Evolutionary conservation across 2,113 vertebrate species (phyloP), one percentile per base, ranked within the genome.

Genomic region (Mormyrus lacerda): DNA sequence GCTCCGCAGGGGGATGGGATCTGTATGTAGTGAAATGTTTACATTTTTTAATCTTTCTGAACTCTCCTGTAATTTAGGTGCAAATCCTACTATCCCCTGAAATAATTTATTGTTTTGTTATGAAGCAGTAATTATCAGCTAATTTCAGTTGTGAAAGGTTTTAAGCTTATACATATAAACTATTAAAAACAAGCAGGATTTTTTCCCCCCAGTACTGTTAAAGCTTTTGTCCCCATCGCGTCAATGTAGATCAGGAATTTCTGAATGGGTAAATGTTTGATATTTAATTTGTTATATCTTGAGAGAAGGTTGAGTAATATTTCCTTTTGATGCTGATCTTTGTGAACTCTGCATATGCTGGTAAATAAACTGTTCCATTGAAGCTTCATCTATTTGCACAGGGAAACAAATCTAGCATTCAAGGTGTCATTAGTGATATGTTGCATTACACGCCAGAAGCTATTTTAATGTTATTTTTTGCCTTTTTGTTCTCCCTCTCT

Each of bases 221-320:
- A 45, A 27, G 83, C 45, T 85, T 85, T 69, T 69, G n/a, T 27
- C 3, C 61, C 61, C 61, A 69, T 31, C 10, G 10, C 61, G 3
- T 69, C 13, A 69, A 69, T 31, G n/a, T 69, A 69, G n/a, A 69
- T 31, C 61, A 69, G 61, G 27, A 19, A 19, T 69, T 73, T 47
- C n/a, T 73, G 55, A 87, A 53, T 88, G n/a, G 82, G 53, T 73
- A 10, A 88, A 44, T 24, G 21, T 87, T 51, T 55, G 73, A 79
- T 79, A 79, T 79, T 79, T 79, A 42, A 79, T 88, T 88, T 88
- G 44, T 88, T 88, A 42, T 53, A 45, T 45, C 39, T 84, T 84
- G 21, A 45, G 44, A 47, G 82, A 44, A 47, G 44, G 21, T 84
- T 45, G 82, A 45, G 17, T 79, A 79, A 79, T 84, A 84, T 79